These are phyloP conservation scores for Drosophila kanapiae DNA, from an alignment of 1,140 invertebrate genomes.

Conservation along the genomic window DNA sequence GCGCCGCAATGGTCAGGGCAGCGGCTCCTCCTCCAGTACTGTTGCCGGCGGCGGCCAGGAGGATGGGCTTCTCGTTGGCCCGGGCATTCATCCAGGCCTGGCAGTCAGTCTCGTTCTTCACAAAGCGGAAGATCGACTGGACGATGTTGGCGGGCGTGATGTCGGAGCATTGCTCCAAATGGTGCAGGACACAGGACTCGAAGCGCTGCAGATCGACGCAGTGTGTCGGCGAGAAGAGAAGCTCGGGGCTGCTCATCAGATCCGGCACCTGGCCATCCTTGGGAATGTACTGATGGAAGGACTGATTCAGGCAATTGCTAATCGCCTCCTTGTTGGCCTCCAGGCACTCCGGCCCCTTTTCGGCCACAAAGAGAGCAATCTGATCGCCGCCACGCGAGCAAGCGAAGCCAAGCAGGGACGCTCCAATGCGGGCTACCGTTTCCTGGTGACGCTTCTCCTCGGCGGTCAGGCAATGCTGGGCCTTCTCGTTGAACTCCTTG, in stretches of 20 bases:
- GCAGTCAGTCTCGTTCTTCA: slow-evolving; percentile 90
- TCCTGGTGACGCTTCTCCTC: slow-evolving; percentile 86
- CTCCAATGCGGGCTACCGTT: slow-evolving; percentile 88
- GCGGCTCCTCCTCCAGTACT: slow-evolving; percentile 43
- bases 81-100: slow-evolving; percentile 71
- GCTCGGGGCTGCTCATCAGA: slow-evolving; percentile 76
- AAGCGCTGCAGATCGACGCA: slow-evolving; percentile 87
- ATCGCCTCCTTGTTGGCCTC: slow-evolving; percentile 87
- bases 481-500: slow-evolving; percentile 86
- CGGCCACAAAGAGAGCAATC: slow-evolving; percentile 92
- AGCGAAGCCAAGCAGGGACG: slow-evolving; percentile 89
- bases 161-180: slow-evolving; percentile 89
- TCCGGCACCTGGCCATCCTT: slow-evolving; percentile 66
- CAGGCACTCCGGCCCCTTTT: slow-evolving; percentile 91
- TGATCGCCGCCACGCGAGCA: slow-evolving; percentile 93
- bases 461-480: slow-evolving; percentile 88
- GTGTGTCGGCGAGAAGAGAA: slow-evolving; percentile 71
- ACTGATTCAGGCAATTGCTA: slow-evolving; percentile 88
- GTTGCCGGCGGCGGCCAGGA: slow-evolving; percentile 49
- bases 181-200: slow-evolving; percentile 88
- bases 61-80: slow-evolving; percentile 63
- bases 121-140: slow-evolving; percentile 91
- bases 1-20: background rate
- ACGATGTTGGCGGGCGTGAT: slow-evolving; percentile 92
- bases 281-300: slow-evolving; percentile 86